phyloP scores from a whole-genome alignment of 2,888 invertebrate species.

The Acleris cristana region DNA sequence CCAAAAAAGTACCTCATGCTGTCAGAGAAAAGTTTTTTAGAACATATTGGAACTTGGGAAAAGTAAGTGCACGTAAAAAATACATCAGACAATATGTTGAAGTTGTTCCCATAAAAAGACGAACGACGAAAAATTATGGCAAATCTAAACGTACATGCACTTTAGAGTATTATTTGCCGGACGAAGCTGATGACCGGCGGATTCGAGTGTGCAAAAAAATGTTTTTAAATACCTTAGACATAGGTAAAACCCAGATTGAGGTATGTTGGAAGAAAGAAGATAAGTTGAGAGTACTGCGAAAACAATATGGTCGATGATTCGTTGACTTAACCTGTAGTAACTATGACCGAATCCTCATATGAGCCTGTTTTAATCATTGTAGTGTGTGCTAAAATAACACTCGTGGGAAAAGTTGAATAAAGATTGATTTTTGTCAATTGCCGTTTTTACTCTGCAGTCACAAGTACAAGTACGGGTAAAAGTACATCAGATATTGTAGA shows the following conservation, averaged over 20 bases:
- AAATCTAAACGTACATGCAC: slow-evolving; percentile 1
- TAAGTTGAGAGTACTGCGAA: too few species aligned
- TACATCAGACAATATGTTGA: background rate
- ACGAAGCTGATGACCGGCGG: background rate
- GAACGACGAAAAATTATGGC: background rate
- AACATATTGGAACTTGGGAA: slow-evolving; percentile 3
- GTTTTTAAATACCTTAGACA: slow-evolving; percentile 3
- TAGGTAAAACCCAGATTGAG: background rate
- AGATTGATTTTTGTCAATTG: too few species aligned
- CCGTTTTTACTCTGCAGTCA: too few species aligned
- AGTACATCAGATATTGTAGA: too few species aligned
- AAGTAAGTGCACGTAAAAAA: background rate
- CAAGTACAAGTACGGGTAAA: too few species aligned
- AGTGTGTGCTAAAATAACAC: too few species aligned
- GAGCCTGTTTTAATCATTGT: too few species aligned
- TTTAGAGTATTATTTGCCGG: background rate
- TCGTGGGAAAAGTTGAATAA: too few species aligned
- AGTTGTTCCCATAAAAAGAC: background rate
- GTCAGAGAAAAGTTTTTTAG: background rate
- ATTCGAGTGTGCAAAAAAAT: background rate
- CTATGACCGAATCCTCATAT: too few species aligned
- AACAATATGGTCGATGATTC: too few species aligned
- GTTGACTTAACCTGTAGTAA: too few species aligned
- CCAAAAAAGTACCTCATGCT: background rate
- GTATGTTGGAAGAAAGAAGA: too few species aligned